Evolutionary conservation across 2,113 vertebrate genomes (phyloP), one percentile per base, ranked within the genome.

Genomic region (Hyla sarda): DNA sequence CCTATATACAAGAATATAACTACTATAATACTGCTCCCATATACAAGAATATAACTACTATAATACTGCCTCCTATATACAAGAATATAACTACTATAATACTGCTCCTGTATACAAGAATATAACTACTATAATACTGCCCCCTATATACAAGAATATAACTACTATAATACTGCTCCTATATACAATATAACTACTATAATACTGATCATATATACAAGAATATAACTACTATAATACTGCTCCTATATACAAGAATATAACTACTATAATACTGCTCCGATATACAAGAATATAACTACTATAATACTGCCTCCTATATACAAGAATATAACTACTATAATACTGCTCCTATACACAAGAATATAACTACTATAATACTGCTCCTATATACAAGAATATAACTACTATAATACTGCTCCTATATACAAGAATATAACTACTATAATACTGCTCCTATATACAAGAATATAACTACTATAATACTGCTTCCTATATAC

Each of bases 341-440:
- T 48, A 48, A 48, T 48, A 48, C 47, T 48, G 47, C 47, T 7
- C 58, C n/a, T 12, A 41, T 60, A 12, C 25, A 60, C 58, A 60
- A 25, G 58, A 25, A 60, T 60, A 60, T 60, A 60, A 60, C 58
- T 60, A 60, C 58, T 60, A 60, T 60, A 60, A 60, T 60, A 60
- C 58, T 60, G 58, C 58, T 25, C 58, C 58, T 60, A 60, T 60
- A 16, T 60, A 60, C 58, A 25, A 25, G 58, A 25, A 60, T 60
- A 60, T 60, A 60, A 60, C 58, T 60, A 60, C 58, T 60, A 60
- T 60, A 60, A 60, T 60, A 60, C 58, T 60, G 58, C 58, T 60
- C 58, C 58, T 60, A 60, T 60, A 16, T 60, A 60, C 58, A 60
- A 12, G n/a, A 12, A 60, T 60, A 60, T 60, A 60, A 60, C 58